Conservation (phyloP, 2,797 vertebrate genomes). For the Myotis vivesi region DNA sequence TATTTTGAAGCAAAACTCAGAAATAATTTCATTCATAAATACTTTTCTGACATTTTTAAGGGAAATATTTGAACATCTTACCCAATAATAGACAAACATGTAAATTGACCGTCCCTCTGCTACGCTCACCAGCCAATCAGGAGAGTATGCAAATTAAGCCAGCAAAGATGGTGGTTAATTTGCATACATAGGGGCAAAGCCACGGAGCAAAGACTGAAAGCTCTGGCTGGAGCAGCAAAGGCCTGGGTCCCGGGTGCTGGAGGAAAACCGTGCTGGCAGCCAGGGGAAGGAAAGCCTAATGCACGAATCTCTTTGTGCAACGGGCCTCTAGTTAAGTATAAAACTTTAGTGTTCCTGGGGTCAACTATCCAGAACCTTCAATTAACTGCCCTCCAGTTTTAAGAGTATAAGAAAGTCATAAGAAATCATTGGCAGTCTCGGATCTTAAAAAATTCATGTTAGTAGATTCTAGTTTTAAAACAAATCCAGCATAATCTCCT, state of each 20-base stretch:
- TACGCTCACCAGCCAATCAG: too few relatives aligned
- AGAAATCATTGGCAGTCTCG: neutral
- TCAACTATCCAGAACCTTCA: neutral
- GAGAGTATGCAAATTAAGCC: too few relatives aligned
- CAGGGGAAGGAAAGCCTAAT: too few relatives aligned
- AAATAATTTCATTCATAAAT: neutral
- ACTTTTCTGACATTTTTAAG: conserved; percentile 23
- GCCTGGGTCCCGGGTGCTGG: too few relatives aligned
- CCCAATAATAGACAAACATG: too few relatives aligned
- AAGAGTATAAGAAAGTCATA: neutral
- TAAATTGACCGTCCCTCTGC: too few relatives aligned
- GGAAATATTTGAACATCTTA: neutral
- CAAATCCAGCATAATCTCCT: neutral
- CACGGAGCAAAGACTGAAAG: too few relatives aligned
- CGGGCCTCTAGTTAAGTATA: neutral
- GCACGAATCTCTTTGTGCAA: too few relatives aligned
- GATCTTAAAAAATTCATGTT: neutral
- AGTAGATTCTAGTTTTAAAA: neutral
- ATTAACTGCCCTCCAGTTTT: neutral
- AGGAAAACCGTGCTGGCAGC: too few relatives aligned
- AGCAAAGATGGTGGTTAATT: too few relatives aligned
- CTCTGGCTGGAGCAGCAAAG: too few relatives aligned
- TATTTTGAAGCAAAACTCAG: conserved; percentile 21
- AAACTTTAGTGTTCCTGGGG: neutral
- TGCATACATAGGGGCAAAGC: too few relatives aligned